Percentiles rank a stretch among this genome's conserved stretches.
Conservation (phyloP, 2,113 vertebrate genomes). For the Ptilorrhoa leucosticta region DNA sequence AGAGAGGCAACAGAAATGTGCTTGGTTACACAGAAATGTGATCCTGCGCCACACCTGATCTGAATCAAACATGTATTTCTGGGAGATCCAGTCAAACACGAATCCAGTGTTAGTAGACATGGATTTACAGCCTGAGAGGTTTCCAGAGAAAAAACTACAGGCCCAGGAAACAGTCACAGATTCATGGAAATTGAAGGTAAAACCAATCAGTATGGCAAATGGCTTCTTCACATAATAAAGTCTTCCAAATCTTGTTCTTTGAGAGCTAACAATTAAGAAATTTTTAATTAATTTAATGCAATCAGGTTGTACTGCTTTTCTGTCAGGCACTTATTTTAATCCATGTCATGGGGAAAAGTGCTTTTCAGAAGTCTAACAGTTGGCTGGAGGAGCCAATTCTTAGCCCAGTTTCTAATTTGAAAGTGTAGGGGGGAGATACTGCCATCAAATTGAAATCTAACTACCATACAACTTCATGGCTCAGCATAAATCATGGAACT, state of each 20-base stretch:
- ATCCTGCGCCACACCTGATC: background rate
- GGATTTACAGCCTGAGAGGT: background rate
- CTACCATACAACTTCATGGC: background rate
- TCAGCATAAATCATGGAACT: background rate
- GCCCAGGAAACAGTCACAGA: background rate
- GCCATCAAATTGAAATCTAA: background rate
- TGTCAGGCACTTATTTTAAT: background rate
- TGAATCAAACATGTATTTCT: background rate
- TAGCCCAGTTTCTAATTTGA: background rate
- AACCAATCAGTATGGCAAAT: background rate
- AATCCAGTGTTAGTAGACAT: background rate
- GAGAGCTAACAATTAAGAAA: background rate
- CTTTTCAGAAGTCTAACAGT: background rate
- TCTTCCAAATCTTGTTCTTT: background rate
- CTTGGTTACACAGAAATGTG: background rate
- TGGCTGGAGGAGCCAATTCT: background rate
- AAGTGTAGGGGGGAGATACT: background rate
- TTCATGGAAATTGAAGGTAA: background rate
- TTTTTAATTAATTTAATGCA: background rate
- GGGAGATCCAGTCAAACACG: background rate
- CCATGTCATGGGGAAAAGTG: background rate
- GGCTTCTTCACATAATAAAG: background rate
- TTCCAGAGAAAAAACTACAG: background rate
- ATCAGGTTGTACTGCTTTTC: background rate
- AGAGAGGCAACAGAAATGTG: background rate